A percentile compares a stretch with the other conserved stretches of the same genome.
These are phyloP conservation scores for Antigone vipio DNA, from an alignment of 2,113 vertebrate species.

Conservation along the genomic window DNA sequence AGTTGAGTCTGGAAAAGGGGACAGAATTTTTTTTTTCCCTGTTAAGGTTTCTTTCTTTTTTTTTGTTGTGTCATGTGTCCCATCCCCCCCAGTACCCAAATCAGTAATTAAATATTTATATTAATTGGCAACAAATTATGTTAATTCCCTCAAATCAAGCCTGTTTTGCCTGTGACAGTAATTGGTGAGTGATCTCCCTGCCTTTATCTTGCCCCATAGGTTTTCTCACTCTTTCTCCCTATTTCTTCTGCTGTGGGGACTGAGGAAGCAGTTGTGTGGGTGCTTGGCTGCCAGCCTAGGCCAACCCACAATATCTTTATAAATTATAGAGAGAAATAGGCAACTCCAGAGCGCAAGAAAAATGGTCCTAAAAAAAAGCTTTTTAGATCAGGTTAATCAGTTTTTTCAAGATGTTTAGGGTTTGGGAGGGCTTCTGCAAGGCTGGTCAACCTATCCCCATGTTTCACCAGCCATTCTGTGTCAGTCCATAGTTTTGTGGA, in stretches of 20 bases:
- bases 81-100: background rate
- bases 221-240: background rate
- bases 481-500: background rate
- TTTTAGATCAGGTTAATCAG: background rate
- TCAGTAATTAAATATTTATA: background rate
- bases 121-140: background rate
- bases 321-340: background rate
- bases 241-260: fast-evolving
- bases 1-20: fast-evolving
- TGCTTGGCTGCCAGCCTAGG: background rate
- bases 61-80: no score
- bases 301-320: background rate
- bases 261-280: background rate
- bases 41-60: background rate
- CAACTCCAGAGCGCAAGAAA: background rate
- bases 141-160: background rate
- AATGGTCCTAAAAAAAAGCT: background rate
- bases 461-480: background rate
- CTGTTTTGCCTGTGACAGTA: background rate
- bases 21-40: background rate
- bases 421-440: background rate
- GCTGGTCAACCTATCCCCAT: fast-evolving
- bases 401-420: background rate
- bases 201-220: background rate
- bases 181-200: background rate